Evolutionary conservation across 2,113 vertebrate genomes (phyloP), one percentile per base, ranked within the genome.

Genomic region (Epinephelus fuscoguttatus): DNA sequence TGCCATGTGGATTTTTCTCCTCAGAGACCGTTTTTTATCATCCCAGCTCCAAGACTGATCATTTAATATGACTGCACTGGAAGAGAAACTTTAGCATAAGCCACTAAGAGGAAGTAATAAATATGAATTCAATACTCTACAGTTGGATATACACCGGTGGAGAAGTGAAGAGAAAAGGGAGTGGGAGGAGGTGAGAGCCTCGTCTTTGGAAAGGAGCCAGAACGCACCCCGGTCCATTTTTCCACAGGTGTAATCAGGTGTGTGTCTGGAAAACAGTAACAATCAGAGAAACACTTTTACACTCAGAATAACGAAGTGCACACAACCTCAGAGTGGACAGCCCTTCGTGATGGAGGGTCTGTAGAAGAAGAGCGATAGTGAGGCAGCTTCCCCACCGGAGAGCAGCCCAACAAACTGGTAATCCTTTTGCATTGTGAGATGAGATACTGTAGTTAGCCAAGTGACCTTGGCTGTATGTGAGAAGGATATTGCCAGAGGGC

Each of bases 401-500:
- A 85, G 52, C 0, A 27, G 53, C 73, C 78, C 70, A 61, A 73
- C 81, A 71, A 80, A 80, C 75, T 71, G 47, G n/a, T 84, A 84
- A 88, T 86, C 88, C 79, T 79, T 72, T 70, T 74, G 80, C 84
- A 72, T 82, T 81, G 75, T 88, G 78, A 90, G 87, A 91, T 91
- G 87, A 91, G 90, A 88, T 86, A 64, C 76, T 62, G 78, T 81
- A 82, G 88, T 85, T 83, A 75, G 73, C 84, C 73, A 79, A 78
- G 90, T 91, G 92, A 94, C 93, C 91, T 93, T 93, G 92, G 87
- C 77, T 90, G 79, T 57, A 13, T 66, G 86, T 78, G 89, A 88
- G 90, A 78, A 93, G 84, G 88, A 87, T 90, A 84, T 81, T 87
- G 88, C 90, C 90, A 70, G 86, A 92, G 88, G 91, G 82, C 84